phyloP scores from a whole-genome alignment of 2,888 invertebrate genomes.

The Plebejus melissa region DNA sequence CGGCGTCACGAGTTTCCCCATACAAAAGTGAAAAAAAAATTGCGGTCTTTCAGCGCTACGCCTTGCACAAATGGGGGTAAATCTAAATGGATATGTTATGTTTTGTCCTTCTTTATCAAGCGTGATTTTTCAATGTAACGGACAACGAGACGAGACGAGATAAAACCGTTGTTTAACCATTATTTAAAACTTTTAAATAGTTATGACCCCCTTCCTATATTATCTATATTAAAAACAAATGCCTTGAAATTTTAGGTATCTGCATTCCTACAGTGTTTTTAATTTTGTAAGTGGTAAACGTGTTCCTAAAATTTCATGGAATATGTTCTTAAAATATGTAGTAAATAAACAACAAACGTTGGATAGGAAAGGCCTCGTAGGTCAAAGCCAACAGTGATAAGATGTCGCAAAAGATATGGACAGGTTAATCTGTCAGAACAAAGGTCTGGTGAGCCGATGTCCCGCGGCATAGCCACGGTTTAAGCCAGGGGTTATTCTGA shows the following conservation, averaged over 20 bases:
- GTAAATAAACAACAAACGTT: conserved; percentile 5
- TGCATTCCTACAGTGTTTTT: neutral
- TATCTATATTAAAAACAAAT: too few relatives aligned
- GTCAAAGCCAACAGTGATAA: conserved; percentile 52
- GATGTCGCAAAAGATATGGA: conserved; percentile 52
- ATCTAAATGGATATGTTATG: neutral
- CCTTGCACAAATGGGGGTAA: neutral
- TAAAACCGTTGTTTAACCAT: too few relatives aligned
- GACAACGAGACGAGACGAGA: too few relatives aligned
- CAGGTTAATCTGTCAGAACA: conserved; percentile 58
- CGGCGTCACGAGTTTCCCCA: too few relatives aligned
- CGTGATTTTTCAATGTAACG: too few relatives aligned
- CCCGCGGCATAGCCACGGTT: conserved; percentile 46
- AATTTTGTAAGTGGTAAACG: neutral
- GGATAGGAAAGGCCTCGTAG: conserved; percentile 35
- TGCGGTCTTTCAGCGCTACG: too few relatives aligned
- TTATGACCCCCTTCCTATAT: too few relatives aligned
- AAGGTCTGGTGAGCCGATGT: conserved; percentile 45
- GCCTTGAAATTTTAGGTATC: too few relatives aligned
- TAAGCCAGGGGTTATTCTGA: conserved; percentile 45
- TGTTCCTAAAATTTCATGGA: neutral
- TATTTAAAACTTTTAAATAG: too few relatives aligned
- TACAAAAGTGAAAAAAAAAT: too few relatives aligned
- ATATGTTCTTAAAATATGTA: neutral
- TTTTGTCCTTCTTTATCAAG: neutral